A percentile compares a stretch with the other conserved stretches of the same genome.
phyloP scores from a whole-genome alignment of 2,797 vertebrate genomes.

The Labeo calbasu region DNA sequence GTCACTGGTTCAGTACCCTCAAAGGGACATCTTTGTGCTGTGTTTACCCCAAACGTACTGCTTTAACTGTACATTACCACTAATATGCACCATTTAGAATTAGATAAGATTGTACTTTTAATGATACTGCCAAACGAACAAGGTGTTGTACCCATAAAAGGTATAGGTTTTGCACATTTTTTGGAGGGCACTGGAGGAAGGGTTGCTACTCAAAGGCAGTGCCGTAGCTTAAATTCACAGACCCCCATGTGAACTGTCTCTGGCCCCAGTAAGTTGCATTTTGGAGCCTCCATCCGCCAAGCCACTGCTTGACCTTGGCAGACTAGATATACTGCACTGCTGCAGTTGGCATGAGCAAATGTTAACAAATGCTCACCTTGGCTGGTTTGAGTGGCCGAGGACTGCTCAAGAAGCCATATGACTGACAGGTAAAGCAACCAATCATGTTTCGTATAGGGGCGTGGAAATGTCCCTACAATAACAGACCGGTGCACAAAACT shows the following conservation, averaged over 20 bases:
- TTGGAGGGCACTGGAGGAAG: background rate
- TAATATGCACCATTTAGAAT: background rate
- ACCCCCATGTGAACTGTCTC: background rate
- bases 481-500: no score
- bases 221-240: background rate
- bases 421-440: no score
- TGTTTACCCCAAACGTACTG: background rate
- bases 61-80: background rate
- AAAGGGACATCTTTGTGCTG: background rate
- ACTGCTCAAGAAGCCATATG: no score
- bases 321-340: background rate
- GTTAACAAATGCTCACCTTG: no score
- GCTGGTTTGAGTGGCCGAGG: no score
- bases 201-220: background rate
- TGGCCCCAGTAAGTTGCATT: background rate
- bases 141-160: background rate
- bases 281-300: background rate
- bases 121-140: background rate
- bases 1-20: background rate
- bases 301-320: background rate
- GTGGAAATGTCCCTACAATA: no score
- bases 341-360: background rate
- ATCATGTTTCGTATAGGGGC: no score
- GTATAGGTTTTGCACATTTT: background rate
- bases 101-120: background rate